Evolutionary conservation across 2,113 vertebrate species (phyloP).

Genomic region (Centrocercus urophasianus): DNA sequence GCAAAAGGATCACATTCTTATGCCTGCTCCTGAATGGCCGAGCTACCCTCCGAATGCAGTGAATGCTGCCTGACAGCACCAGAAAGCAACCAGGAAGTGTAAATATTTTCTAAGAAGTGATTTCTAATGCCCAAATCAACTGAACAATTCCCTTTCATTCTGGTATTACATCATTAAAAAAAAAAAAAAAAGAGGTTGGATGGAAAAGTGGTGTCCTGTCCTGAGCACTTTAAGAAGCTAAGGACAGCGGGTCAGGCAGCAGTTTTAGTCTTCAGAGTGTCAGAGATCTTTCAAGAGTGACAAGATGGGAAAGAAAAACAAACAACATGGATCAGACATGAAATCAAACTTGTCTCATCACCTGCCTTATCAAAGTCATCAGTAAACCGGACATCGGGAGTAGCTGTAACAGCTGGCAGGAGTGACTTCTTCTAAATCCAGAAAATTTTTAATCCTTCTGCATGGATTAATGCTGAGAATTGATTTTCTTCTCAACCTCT

Average conservation of each 20-base stretch:
- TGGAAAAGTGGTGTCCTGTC: not conserved
- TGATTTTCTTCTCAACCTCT: not conserved
- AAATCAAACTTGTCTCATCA: not conserved
- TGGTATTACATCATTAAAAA: not conserved
- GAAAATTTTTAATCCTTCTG: not conserved
- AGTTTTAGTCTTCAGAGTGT: not conserved
- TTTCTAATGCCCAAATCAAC: not conserved
- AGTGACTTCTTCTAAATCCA: not conserved
- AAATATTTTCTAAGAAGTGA: not conserved
- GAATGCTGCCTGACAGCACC: not conserved
- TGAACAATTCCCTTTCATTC: not conserved
- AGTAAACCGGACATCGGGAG: not conserved
- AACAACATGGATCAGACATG: not conserved
- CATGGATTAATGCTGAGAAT: not conserved
- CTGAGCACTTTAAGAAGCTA: not conserved
- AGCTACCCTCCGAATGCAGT: not conserved
- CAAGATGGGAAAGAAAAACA: not conserved
- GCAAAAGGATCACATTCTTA: not conserved
- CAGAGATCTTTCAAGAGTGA: not conserved
- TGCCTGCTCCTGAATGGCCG: not conserved
- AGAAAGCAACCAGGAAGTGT: not conserved
- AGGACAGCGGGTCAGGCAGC: not conserved
- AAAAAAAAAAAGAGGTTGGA: not conserved
- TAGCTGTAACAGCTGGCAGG: not conserved
- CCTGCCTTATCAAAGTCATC: not conserved